Percentiles rank a stretch among this genome's conserved stretches.
Evolutionary conservation across 2,113 vertebrate species (phyloP).

Genomic region (Bubo blakistoni): DNA sequence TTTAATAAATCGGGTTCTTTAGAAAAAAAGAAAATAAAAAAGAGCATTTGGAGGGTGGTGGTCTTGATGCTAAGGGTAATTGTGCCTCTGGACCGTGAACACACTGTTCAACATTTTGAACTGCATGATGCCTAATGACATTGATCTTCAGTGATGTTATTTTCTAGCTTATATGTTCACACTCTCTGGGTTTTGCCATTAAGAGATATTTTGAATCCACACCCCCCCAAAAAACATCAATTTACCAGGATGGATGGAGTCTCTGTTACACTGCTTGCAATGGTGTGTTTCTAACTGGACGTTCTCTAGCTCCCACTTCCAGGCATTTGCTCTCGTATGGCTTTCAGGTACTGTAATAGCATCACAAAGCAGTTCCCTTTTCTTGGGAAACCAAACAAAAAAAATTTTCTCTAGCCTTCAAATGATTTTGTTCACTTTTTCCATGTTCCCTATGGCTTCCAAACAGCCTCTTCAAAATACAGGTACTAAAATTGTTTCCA

Average conservation of each 20-base stretch:
- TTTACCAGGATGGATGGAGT: not conserved
- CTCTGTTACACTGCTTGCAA: not conserved
- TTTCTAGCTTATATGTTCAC: not conserved
- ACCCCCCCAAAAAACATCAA: not conserved
- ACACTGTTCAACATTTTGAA: not conserved
- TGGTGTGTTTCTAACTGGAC: not conserved
- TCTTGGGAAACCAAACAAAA: not conserved
- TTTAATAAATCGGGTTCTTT: not conserved
- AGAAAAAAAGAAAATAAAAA: not conserved
- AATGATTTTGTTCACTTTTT: not conserved
- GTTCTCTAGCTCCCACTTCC: not conserved
- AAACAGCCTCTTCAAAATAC: not conserved
- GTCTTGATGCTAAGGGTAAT: not conserved
- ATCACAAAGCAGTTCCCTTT: not conserved
- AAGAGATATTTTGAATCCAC: not conserved
- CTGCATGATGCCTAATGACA: not conserved
- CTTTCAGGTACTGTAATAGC: not conserved
- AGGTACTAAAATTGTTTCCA: not conserved
- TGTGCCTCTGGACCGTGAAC: not conserved
- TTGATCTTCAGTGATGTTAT: not conserved
- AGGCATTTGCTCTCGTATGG: fast-evolving
- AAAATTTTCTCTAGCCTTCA: not conserved
- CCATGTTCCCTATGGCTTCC: not conserved
- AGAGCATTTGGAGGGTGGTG: not conserved
- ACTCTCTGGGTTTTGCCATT: not conserved